Conservation (phyloP, 1,140 invertebrate genomes). For the Oryzaephilus surinamensis region DNA sequence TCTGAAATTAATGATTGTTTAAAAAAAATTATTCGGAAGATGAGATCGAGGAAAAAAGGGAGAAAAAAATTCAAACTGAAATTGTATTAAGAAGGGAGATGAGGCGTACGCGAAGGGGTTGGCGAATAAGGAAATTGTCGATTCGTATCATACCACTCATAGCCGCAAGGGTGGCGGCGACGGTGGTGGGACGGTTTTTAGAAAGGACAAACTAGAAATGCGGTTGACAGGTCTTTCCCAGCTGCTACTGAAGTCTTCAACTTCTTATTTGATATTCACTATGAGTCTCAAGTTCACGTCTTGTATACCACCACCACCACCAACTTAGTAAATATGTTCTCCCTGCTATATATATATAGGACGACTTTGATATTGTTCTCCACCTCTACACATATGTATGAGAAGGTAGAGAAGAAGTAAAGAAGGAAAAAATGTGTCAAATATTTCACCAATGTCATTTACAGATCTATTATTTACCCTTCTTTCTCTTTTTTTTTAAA, state of each 20-base stretch:
- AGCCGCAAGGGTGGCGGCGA: constrained; percentile 15
- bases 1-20: too few species aligned
- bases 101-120: constrained; percentile 9
- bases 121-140: constrained; percentile 21
- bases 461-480: too few species aligned
- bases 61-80: constrained; percentile 7
- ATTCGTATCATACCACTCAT: constrained; percentile 24
- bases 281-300: constrained; percentile 22
- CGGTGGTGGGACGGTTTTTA: constrained; percentile 19
- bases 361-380: constrained; percentile 19
- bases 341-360: too few species aligned
- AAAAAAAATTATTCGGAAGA: too few species aligned
- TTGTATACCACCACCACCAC: constrained; percentile 21
- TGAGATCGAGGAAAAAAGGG: too few species aligned
- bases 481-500: too few species aligned
- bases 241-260: constrained; percentile 26
- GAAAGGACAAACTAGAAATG: constrained; percentile 23
- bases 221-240: constrained; percentile 27
- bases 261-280: constrained; percentile 31
- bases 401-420: constrained; percentile 4
- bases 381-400: too few species aligned
- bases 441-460: too few species aligned
- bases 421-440: too few species aligned
- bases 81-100: constrained; percentile 6
- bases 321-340: constrained; percentile 26